phyloP scores from a whole-genome alignment of 2,797 vertebrate genomes.

The Bradypodion ventrale region DNA sequence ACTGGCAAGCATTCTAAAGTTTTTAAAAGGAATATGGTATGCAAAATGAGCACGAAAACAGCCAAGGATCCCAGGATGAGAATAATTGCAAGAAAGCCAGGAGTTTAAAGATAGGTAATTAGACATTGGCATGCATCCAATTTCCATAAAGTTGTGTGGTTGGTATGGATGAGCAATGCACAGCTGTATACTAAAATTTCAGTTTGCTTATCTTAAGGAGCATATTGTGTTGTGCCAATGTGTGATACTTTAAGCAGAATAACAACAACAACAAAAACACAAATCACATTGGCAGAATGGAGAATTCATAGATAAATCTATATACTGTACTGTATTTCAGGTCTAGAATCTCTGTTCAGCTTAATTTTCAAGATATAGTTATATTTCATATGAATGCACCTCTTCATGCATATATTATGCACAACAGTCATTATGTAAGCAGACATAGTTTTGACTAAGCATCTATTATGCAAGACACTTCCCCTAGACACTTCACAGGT shows the following conservation, averaged over 20 bases:
- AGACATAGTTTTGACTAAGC: not conserved
- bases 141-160: constrained; percentile 65
- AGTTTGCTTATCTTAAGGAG: constrained; percentile 71
- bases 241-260: constrained; percentile 51
- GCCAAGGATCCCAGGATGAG: constrained; percentile 66
- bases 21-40: constrained; percentile 59
- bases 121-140: constrained; percentile 67
- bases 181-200: constrained; percentile 65
- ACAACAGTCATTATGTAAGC: not conserved
- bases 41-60: constrained; percentile 60
- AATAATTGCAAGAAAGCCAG: constrained; percentile 71
- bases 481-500: not conserved
- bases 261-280: constrained; percentile 38
- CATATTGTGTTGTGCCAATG: constrained; percentile 66
- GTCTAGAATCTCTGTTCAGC: constrained; percentile 36
- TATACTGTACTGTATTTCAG: constrained; percentile 4
- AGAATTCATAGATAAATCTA: constrained; percentile 51
- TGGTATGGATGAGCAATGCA: constrained; percentile 57
- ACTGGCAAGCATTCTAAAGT: constrained; percentile 52
- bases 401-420: not conserved
- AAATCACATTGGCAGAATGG: constrained; percentile 40
- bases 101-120: constrained; percentile 71
- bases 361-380: constrained; percentile 25
- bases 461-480: not conserved
- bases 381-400: not conserved